Percentiles rank a stretch among this genome's conserved stretches.
These are phyloP conservation scores for Cepaea hortensis DNA, from an alignment of 2,888 invertebrate species.

Conservation along the genomic window DNA sequence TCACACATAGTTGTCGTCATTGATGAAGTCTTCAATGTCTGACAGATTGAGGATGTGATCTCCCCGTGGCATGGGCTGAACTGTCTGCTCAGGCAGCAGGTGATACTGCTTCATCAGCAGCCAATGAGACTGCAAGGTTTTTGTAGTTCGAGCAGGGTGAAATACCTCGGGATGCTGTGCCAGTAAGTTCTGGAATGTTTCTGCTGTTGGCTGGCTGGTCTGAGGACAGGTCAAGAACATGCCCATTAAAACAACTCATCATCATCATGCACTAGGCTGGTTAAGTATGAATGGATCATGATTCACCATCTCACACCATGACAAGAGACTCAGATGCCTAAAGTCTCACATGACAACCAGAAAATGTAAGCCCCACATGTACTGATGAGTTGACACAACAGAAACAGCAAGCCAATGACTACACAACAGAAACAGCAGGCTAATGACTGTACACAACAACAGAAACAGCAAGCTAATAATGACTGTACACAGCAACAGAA, in stretches of 20 bases:
- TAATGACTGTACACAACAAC: no score
- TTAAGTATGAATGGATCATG: no score
- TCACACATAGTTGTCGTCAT: slow-evolving; percentile 86
- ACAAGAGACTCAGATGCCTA: no score
- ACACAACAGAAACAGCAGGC: no score
- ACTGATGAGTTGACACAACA: no score
- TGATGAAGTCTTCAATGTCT: slow-evolving; percentile 92
- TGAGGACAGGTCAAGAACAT: neutral
- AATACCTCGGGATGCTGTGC: slow-evolving; percentile 90
- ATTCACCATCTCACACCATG: no score
- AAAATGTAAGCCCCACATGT: no score
- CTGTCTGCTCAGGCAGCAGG: slow-evolving; percentile 90
- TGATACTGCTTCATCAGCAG: slow-evolving; percentile 93
- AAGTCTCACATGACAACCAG: no score
- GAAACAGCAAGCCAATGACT: no score
- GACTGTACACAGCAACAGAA: no score
- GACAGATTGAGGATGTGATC: slow-evolving; percentile 83
- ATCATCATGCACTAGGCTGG: no score
- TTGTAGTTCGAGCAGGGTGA: slow-evolving; percentile 90
- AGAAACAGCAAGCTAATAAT: no score
- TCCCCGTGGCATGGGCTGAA: slow-evolving; percentile 76
- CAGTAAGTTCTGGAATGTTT: slow-evolving; percentile 89
- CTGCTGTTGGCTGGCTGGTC: slow-evolving; percentile 78
- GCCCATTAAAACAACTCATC: neutral
- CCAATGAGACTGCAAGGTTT: slow-evolving; percentile 92